Conservation (phyloP, 2,888 invertebrate species). For the Agrotis segetum region DNA sequence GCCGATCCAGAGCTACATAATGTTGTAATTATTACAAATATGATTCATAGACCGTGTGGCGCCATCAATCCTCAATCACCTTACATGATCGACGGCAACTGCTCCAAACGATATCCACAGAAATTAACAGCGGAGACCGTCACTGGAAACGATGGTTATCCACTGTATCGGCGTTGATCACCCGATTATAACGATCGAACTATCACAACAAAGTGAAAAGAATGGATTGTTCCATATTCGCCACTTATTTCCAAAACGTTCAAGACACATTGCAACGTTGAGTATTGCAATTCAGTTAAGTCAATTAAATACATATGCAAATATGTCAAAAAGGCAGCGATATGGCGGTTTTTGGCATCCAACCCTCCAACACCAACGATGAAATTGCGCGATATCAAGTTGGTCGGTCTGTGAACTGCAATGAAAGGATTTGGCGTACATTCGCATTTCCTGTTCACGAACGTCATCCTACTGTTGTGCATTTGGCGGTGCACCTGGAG, state of each 20-base stretch:
- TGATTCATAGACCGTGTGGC: slow-evolving; percentile 10
- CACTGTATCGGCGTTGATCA: slow-evolving; percentile 10
- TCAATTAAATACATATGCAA: too few species aligned
- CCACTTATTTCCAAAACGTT: neutral
- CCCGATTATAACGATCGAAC: neutral
- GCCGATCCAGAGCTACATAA: neutral
- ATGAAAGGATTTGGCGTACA: too few species aligned
- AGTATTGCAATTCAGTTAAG: neutral
- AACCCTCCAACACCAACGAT: too few species aligned
- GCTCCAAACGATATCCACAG: too few species aligned
- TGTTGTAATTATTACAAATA: neutral
- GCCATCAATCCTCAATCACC: neutral
- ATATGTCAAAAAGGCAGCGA: too few species aligned
- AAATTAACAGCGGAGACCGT: too few species aligned
- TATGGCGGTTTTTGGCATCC: too few species aligned
- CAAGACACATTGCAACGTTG: neutral
- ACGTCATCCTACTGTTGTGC: neutral
- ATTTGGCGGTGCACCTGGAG: slow-evolving; percentile 1
- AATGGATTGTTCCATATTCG: neutral
- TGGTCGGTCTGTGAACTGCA: too few species aligned
- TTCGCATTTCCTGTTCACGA: neutral
- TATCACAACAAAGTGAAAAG: slow-evolving; percentile 3
- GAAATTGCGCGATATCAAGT: too few species aligned
- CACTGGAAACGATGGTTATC: slow-evolving; percentile 7
- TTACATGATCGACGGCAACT: too few species aligned